Conservation (phyloP, 2,113 vertebrate species). For the Himantopus leucocephalus region DNA sequence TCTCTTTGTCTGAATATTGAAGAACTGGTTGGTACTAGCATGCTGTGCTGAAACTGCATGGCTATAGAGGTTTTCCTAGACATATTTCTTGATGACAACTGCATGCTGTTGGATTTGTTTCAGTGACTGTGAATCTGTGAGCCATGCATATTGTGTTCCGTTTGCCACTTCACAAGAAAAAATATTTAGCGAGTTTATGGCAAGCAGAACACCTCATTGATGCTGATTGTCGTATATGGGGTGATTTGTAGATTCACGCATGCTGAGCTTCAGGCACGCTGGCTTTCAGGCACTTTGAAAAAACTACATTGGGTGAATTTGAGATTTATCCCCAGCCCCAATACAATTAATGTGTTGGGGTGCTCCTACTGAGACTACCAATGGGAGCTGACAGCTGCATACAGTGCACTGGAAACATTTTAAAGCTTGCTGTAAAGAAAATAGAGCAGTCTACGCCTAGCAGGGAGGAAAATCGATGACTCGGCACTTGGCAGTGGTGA, state of each 20-base stretch:
- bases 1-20: conserved; percentile 30
- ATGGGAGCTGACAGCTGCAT: conserved; percentile 21
- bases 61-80: conserved; percentile 39
- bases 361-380: conserved; percentile 18
- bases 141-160: conserved; percentile 17
- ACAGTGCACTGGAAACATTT: conserved; percentile 17
- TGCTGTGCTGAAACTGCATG: background rate
- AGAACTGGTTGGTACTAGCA: conserved; percentile 4
- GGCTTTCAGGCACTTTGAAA: background rate
- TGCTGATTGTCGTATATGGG: background rate
- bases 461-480: conserved; percentile 69
- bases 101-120: conserved; percentile 49
- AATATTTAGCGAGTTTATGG: conserved; percentile 36
- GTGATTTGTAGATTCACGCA: background rate
- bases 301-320: background rate
- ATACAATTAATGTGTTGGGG: background rate
- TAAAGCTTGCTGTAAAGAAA: conserved; percentile 52
- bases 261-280: background rate
- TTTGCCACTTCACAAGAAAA: conserved; percentile 35
- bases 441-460: conserved; percentile 53
- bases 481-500: conserved; percentile 66
- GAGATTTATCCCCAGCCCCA: background rate
- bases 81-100: conserved; percentile 55
- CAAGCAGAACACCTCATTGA: conserved; percentile 28
- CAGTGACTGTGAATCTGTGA: conserved; percentile 19